Conservation (phyloP, 2,888 invertebrate species). For the Eupelmus urozonus region DNA sequence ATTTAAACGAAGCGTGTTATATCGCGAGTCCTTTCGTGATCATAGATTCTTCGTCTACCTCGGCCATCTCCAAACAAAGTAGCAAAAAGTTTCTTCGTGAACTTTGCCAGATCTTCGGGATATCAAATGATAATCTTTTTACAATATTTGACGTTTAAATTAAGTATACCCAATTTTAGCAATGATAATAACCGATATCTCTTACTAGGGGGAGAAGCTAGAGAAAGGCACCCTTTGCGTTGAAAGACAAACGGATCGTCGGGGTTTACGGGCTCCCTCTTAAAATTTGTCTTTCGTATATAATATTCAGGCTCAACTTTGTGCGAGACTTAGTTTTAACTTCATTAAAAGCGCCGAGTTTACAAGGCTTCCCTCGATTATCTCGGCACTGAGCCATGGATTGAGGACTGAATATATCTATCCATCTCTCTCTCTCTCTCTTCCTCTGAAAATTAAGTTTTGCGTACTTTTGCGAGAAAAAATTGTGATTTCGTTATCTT, state of each 20-base stretch:
- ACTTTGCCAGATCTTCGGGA: neutral
- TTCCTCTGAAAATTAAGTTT: constrained; percentile 29
- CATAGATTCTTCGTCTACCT: too few relatives aligned
- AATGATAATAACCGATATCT: constrained; percentile 15
- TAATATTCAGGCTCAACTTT: constrained; percentile 18
- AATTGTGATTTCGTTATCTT: neutral
- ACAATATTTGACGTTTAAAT: neutral
- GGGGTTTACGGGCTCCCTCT: neutral
- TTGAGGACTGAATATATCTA: constrained; percentile 30
- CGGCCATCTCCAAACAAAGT: too few relatives aligned
- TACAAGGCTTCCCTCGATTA: constrained; percentile 31
- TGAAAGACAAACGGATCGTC: constrained; percentile 35
- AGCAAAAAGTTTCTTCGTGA: too few relatives aligned
- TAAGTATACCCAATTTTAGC: neutral
- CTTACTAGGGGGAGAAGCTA: neutral
- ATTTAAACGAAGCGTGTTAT: too few relatives aligned
- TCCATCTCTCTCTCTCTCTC: too few relatives aligned
- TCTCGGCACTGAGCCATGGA: constrained; percentile 14
- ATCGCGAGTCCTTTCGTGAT: too few relatives aligned
- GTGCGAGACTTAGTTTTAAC: constrained; percentile 32
- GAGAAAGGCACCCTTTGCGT: neutral
- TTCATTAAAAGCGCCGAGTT: constrained; percentile 29
- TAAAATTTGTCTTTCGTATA: constrained; percentile 20
- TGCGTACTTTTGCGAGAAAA: constrained; percentile 4
- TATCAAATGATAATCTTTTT: neutral